Base-by-base conservation (phyloP, 1,140 invertebrate species). In the Leptopilina boulardi region DNA sequence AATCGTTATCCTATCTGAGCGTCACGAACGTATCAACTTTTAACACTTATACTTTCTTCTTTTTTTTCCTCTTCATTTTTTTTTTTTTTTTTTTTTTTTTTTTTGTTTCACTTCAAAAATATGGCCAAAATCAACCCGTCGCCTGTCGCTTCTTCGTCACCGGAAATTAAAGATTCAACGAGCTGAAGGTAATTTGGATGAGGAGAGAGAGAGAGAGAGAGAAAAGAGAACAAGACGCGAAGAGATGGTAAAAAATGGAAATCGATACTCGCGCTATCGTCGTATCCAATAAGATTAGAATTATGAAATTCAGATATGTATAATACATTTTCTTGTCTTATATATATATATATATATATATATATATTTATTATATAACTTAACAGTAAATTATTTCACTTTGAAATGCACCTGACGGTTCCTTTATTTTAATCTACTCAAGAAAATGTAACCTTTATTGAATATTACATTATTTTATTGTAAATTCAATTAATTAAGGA, bases 141-240 rank as follows among this genome's bases (percentile, higher is more conserved):
- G 51, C 76, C 80, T 54, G 54, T 80, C 47, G 70, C 26, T 74
- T 75, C 77, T 81, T 47, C 75, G 78, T 78, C 71, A 77, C 84
- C 86, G 86, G 86, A 87, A 87, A 87, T 87, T 86, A 87, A 87
- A 87, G 85, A 87, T 86, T 87, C 85, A 87, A 87, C 85, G 85
- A 87, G 84, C 81, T 81, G 83, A 75, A 70, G 82, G 81, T 86
- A 86, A 87, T 87, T 87, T 85, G 73, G 77, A 18, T 30, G 73
- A 38, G 9, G 34, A 38, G 34, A 38, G 5, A 38, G 5, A 38
- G 34, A 38, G 34, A 38, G 34, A 30, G 42, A 44, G 34, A 30
- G 59, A 59, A 71, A 77, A 73, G 59, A 54, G 70, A 79, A 75
- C 59, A 56, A 30, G 70, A 66, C 54, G 73, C 54, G 73, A 76